Conservation (phyloP, 2,888 invertebrate genomes). For the Diachrysia chrysitis region DNA sequence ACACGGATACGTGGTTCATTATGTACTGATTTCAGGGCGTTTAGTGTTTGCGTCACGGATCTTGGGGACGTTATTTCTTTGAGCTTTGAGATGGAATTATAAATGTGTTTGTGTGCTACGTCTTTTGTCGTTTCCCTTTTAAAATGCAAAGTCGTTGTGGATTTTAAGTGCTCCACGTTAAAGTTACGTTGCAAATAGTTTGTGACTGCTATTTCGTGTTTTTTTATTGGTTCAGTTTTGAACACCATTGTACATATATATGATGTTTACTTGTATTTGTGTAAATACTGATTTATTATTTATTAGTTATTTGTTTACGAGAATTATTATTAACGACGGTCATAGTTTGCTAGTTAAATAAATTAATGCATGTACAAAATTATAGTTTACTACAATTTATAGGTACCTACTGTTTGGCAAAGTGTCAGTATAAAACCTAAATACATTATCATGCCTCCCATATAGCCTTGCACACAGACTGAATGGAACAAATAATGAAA, state of each 20-base stretch:
- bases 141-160: constrained; percentile 3
- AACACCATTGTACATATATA: neutral
- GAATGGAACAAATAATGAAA: too few relatives aligned
- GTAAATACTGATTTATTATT: too few relatives aligned
- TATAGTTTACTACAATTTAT: too few relatives aligned
- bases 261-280: neutral
- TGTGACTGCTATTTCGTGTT: neutral
- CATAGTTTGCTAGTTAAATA: too few relatives aligned
- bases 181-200: constrained; percentile 5
- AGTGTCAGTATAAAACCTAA: too few relatives aligned
- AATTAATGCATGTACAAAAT: too few relatives aligned
- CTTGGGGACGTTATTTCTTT: constrained; percentile 48
- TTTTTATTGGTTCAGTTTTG: neutral
- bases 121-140: constrained; percentile 18
- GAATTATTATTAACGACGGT: too few relatives aligned
- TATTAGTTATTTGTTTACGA: too few relatives aligned
- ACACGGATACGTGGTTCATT: constrained; percentile 79
- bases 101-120: constrained; percentile 41
- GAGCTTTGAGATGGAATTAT: constrained; percentile 50
- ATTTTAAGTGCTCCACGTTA: constrained; percentile 3
- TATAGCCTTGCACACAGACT: too few relatives aligned
- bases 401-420: too few relatives aligned
- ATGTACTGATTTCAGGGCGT: constrained; percentile 81
- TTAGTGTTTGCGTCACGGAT: constrained; percentile 66
- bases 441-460: too few relatives aligned